Evolutionary conservation across 2,113 vertebrate genomes (phyloP).

Genomic region (Terrapene triunguis): DNA sequence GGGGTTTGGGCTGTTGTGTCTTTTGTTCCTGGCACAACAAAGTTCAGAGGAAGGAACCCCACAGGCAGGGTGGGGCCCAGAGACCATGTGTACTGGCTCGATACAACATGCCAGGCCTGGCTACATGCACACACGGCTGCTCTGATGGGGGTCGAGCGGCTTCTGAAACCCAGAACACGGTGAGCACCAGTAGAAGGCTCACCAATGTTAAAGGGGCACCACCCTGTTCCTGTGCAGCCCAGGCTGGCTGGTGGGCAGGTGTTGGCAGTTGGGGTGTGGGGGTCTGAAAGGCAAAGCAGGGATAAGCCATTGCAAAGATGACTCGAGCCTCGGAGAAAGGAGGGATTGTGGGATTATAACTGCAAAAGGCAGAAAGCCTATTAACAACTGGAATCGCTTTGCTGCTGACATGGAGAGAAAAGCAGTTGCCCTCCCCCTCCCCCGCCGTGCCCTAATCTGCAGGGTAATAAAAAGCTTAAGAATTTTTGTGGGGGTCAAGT

Average conservation of each 20-base stretch:
- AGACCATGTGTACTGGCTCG: neutral
- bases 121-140: neutral
- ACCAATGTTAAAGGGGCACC: neutral
- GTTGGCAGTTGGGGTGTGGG: neutral
- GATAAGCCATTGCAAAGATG: slow-evolving; percentile 1
- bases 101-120: neutral
- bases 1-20: neutral
- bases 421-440: neutral
- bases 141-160: neutral
- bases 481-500: neutral
- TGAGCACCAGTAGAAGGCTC: neutral
- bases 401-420: neutral
- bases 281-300: neutral
- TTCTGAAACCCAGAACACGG: neutral
- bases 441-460: slow-evolving; percentile 18
- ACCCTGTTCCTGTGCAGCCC: accelerated
- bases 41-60: neutral
- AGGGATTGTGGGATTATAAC: slow-evolving; percentile 56
- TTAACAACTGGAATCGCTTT: neutral
- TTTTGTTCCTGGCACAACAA: neutral
- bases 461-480: neutral
- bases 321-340: slow-evolving; percentile 10
- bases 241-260: accelerated
- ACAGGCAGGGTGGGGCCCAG: neutral
- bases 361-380: neutral